phyloP scores from a whole-genome alignment of 2,888 invertebrate species.

The Polydrusus tereticollis region DNA sequence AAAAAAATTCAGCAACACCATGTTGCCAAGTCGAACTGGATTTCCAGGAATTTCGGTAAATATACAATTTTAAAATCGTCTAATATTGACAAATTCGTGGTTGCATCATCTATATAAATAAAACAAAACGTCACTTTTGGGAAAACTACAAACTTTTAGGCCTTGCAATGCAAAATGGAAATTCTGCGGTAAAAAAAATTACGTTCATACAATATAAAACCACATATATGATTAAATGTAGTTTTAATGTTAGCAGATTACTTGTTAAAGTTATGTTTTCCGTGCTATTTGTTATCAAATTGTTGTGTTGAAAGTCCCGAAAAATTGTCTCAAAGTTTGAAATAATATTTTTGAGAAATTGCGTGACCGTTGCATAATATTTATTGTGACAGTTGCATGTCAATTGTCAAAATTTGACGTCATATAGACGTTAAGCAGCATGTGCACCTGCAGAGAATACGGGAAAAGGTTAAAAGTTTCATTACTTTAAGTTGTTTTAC shows the following conservation, averaged over 20 bases:
- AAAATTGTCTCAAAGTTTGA: conserved; percentile 41
- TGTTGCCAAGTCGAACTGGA: not conserved
- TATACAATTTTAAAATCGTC: not conserved
- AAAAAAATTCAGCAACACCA: not conserved
- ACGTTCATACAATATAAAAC: conserved; percentile 57
- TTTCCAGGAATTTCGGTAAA: not conserved
- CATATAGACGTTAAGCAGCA: too few species aligned
- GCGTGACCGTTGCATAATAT: conserved; percentile 11
- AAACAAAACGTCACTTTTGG: conserved; percentile 64
- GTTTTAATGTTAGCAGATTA: conserved; percentile 57
- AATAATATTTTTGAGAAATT: not conserved
- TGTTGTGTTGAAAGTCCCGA: conserved; percentile 52
- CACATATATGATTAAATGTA: conserved; percentile 59
- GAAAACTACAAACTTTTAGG: conserved; percentile 62
- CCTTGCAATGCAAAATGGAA: conserved; percentile 50
- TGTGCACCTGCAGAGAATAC: too few species aligned
- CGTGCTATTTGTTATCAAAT: conserved; percentile 56
- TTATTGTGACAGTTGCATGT: too few species aligned
- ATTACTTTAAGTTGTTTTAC: too few species aligned
- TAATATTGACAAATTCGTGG: conserved; percentile 19
- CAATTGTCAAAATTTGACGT: too few species aligned
- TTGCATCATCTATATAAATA: conserved; percentile 40
- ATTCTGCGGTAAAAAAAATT: conserved; percentile 52
- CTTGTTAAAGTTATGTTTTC: conserved; percentile 58
- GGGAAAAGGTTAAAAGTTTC: too few species aligned